Percentiles rank a stretch among this genome's conserved stretches.
Conservation (phyloP, 2,888 invertebrate genomes). For the Andrena chrysosceles region DNA sequence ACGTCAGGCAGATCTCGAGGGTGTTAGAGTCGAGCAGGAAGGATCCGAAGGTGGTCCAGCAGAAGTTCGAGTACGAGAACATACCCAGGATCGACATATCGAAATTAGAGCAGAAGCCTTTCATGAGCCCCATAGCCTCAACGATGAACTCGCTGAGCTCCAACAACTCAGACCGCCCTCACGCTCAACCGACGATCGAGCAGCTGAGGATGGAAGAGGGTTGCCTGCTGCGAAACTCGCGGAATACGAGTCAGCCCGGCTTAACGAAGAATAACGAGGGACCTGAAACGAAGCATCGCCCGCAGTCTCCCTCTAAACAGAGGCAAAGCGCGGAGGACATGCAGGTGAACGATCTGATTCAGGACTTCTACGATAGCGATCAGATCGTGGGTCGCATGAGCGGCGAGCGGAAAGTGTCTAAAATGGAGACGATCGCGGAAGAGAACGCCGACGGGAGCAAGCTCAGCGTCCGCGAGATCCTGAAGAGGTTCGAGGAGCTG, state of each 20-base stretch:
- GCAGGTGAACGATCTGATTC: constrained; percentile 78
- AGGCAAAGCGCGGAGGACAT: constrained; percentile 73
- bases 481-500: constrained; percentile 92
- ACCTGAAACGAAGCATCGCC: constrained; percentile 26
- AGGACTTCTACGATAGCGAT: constrained; percentile 80
- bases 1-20: constrained; percentile 69
- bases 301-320: constrained; percentile 57
- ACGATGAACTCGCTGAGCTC: constrained; percentile 37
- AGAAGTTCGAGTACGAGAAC: constrained; percentile 82
- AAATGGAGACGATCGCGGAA: constrained; percentile 93
- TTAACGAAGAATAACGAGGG: constrained; percentile 10
- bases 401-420: constrained; percentile 78
- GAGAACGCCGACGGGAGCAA: constrained; percentile 91
- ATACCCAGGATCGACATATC: constrained; percentile 82
- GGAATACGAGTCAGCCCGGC: constrained; percentile 60
- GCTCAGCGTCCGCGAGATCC: constrained; percentile 93
- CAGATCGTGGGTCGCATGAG: constrained; percentile 69
- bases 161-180: constrained; percentile 31
- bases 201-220: constrained; percentile 81
- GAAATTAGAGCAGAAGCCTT: constrained; percentile 78
- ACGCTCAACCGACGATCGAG: constrained; percentile 79
- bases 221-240: constrained; percentile 76
- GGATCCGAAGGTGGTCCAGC: constrained; percentile 62
- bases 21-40: constrained; percentile 47
- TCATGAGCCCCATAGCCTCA: constrained; percentile 48